These are phyloP conservation scores for Sterna hirundo DNA, from an alignment of 2,113 vertebrate species.

Conservation along the genomic window DNA sequence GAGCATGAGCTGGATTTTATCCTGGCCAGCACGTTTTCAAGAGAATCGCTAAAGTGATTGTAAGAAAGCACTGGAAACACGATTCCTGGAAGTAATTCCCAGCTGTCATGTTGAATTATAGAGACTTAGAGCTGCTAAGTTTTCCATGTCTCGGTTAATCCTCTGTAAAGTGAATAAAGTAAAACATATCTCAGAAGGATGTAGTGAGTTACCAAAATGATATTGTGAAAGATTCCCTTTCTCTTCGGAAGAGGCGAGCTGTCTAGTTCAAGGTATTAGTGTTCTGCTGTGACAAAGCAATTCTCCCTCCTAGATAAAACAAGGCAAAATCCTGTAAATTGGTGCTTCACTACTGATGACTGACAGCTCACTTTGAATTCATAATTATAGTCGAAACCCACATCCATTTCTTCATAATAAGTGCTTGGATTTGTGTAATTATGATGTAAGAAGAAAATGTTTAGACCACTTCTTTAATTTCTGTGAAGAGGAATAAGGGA, in stretches of 20 bases:
- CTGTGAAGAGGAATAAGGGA: constrained; percentile 23
- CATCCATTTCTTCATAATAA: constrained; percentile 48
- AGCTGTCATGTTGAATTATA: constrained; percentile 44
- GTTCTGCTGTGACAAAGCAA: neutral
- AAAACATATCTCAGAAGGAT: constrained; percentile 23
- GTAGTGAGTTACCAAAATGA: constrained; percentile 19
- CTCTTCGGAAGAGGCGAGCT: constrained; percentile 19
- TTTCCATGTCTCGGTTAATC: constrained; percentile 24
- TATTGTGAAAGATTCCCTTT: constrained; percentile 48
- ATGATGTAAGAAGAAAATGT: constrained; percentile 33
- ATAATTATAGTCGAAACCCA: constrained; percentile 43
- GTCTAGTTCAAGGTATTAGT: neutral
- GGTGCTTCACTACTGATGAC: neutral
- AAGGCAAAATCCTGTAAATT: constrained; percentile 17
- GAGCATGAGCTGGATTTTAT: neutral
- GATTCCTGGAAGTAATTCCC: constrained; percentile 16
- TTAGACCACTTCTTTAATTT: constrained; percentile 53
- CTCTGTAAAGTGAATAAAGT: constrained; percentile 18
- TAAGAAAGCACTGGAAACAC: neutral
- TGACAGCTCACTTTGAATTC: constrained; percentile 18
- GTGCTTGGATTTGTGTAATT: constrained; percentile 31
- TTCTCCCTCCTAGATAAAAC: neutral
- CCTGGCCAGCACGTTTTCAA: neutral
- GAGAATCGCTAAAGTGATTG: neutral
- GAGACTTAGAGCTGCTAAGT: constrained; percentile 6